Conservation (phyloP, 2,113 vertebrate species). For the Notechis scutatus region DNA sequence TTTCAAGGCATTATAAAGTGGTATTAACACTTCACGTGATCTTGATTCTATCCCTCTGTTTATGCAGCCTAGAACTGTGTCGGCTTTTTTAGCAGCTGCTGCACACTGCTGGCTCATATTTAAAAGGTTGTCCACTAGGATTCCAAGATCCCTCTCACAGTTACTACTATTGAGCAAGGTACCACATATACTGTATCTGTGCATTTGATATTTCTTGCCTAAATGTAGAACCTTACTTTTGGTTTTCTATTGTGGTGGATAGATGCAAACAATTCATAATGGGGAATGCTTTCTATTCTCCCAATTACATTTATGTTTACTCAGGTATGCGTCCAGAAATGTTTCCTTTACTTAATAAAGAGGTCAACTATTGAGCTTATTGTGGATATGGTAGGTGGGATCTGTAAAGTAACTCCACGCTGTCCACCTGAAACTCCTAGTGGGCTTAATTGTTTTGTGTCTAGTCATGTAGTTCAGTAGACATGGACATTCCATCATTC, state of each 20-base stretch:
- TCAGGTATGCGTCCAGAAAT: neutral
- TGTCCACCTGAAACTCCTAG: neutral
- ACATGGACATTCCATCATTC: neutral
- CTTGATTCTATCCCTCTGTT: no score
- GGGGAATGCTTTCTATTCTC: neutral
- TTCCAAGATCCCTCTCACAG: no score
- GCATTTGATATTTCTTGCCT: no score
- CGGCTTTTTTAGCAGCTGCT: no score
- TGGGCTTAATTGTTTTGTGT: neutral
- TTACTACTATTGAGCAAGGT: no score
- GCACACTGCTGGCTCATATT: no score
- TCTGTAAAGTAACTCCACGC: neutral
- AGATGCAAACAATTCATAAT: neutral
- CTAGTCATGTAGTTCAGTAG: neutral
- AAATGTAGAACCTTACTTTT: neutral
- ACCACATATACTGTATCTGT: no score
- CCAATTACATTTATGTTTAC: neutral
- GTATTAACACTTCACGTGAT: no score
- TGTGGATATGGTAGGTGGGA: neutral
- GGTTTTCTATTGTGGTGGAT: neutral
- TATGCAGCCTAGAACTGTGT: no score
- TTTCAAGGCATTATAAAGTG: no score
- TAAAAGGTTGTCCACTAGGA: no score
- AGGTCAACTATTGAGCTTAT: neutral
- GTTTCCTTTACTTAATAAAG: neutral